phyloP scores from a whole-genome alignment of 37 sponge, comb jelly and placozoan species.

The Haliclona indistincta region DNA sequence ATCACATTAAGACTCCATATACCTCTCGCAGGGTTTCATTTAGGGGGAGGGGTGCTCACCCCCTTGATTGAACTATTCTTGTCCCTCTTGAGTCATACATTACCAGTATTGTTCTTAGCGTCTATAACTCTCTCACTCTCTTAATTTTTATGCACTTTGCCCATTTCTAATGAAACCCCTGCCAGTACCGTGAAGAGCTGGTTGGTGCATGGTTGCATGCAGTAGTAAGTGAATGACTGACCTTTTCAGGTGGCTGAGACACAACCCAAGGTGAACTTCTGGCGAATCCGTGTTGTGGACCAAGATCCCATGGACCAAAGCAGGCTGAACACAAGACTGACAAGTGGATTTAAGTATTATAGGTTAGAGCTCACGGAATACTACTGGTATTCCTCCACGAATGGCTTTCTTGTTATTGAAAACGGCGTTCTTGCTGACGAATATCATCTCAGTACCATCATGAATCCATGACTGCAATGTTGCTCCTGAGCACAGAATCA shows the following conservation, averaged over 20 bases:
- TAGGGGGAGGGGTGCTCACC: too few relatives aligned
- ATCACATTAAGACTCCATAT: not conserved
- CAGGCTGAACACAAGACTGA: constrained; percentile 55
- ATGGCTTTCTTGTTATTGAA: constrained; percentile 94
- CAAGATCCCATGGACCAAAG: constrained; percentile 92
- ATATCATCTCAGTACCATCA: constrained; percentile 82
- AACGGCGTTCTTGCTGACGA: constrained; percentile 88
- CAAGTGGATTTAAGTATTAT: not conserved
- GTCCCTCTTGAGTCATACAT: too few relatives aligned
- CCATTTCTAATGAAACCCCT: too few relatives aligned
- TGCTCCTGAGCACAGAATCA: constrained; percentile 55
- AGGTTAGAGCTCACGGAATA: constrained; percentile 75
- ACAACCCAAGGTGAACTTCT: constrained; percentile 68
- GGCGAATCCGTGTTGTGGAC: constrained; percentile 96
- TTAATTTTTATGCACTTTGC: too few relatives aligned
- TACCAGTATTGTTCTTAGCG: too few relatives aligned
- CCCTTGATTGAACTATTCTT: too few relatives aligned
- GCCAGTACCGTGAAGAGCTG: too few relatives aligned
- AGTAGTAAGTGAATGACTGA: not conserved
- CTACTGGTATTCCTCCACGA: constrained; percentile 90
- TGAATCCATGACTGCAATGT: constrained; percentile 91
- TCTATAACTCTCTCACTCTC: too few relatives aligned
- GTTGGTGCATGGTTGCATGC: too few relatives aligned
- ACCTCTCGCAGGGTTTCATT: too few relatives aligned
- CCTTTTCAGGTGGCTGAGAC: constrained; percentile 34